Evolutionary conservation across 2,888 invertebrate species (phyloP), one percentile per base, ranked within the genome.

Genomic region (Charanyca ferruginea): DNA sequence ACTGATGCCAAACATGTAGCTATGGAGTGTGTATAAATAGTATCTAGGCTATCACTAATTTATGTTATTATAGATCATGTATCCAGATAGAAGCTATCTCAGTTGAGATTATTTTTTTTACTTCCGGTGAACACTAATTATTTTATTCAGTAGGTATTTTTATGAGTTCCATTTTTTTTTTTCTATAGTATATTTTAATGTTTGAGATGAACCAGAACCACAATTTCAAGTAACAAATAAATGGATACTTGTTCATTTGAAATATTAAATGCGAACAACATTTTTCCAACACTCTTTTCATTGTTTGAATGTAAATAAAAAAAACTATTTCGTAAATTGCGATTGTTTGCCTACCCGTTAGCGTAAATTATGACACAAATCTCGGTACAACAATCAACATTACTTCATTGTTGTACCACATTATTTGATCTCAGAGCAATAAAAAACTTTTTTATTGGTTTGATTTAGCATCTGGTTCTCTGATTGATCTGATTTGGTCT

Each of bases 1-100:
- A 55, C 13, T 51, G 32, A 62, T 59, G 73, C 73, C 62, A 77
- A 75, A 58, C 23, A 72, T 66, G 47, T 41, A 57, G 35, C 45
- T 61, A 47, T 41, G 11, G 3, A 42, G 16, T 51, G n/a, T 20
- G 7, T 60, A 71, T 38, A 49, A 70, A 49, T 70, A 58, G 20
- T 48, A 45, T 23, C 77, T 73, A 77, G 67, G 73, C 45, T 66
- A 55, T 47, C 42, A 47, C 3, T 55, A 51, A 65, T 71, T 22
- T 11, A 47, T n/a, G 42, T 13, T 47, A 66, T 20, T 53, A 47
- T 3, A 32, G 44, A 68, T 54, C 32, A 55, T 32, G 20, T 53
- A 62, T 25, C 9, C 5, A 53, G 53, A 63, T 69, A 75, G 20
- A 4, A 51, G 16, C 23, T 23, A 68, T 45, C 11, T 25, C n/a